Conservation (phyloP, 2,888 invertebrate genomes). For the Geophilus truncorum region DNA sequence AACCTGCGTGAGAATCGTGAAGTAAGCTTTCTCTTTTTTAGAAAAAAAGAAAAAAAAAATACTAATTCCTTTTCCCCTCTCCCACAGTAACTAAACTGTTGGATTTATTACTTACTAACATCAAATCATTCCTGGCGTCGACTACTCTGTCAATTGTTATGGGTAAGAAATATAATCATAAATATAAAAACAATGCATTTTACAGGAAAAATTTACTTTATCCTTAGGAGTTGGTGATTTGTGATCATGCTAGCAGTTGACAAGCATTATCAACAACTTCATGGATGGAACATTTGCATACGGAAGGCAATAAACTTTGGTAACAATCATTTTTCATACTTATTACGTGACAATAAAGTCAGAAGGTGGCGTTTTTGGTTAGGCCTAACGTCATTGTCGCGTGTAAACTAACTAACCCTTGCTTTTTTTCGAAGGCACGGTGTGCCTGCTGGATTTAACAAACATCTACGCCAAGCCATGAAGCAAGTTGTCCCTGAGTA, state of each 20-base stretch:
- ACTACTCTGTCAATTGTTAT: background rate
- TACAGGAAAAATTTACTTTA: background rate
- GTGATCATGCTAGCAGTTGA: background rate
- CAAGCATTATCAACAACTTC: background rate
- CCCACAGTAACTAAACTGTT: background rate
- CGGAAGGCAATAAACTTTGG: background rate
- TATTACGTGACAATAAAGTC: no score
- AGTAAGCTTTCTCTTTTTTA: no score
- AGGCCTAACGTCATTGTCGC: no score
- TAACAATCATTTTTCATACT: background rate
- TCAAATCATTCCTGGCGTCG: background rate
- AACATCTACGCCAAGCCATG: background rate
- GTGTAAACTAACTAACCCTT: no score
- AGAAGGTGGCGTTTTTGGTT: no score
- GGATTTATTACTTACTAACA: background rate
- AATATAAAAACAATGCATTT: no score
- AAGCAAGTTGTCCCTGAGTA: slow-evolving; percentile 5
- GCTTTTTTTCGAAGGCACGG: background rate
- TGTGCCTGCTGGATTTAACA: background rate
- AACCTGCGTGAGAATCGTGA: background rate
- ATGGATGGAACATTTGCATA: slow-evolving; percentile 10
- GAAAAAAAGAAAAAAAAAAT: no score
- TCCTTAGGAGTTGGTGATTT: background rate
- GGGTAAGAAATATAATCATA: background rate
- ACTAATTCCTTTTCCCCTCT: background rate